These are phyloP conservation scores for Ectobius pallidus DNA, from an alignment of 2,888 invertebrate genomes.

Conservation along the genomic window DNA sequence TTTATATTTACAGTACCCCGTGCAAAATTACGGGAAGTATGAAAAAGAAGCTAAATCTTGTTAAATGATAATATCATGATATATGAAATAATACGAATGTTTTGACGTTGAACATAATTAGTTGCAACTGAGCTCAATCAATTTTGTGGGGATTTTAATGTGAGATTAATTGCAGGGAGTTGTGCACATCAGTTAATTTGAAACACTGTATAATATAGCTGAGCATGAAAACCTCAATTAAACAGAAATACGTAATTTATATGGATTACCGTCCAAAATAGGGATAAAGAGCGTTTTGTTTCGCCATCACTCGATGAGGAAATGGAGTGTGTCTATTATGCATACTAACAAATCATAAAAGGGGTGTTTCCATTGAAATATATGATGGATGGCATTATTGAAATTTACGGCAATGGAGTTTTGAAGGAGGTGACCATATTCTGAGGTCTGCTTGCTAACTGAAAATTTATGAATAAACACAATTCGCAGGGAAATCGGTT, in stretches of 20 bases:
- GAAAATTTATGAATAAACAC: too few relatives aligned
- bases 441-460: too few relatives aligned
- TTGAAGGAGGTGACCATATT: too few relatives aligned
- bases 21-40: too few relatives aligned
- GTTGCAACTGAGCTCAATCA: background rate
- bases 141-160: conserved; percentile 14
- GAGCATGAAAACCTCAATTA: background rate
- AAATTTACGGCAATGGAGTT: too few relatives aligned
- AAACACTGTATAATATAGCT: conserved; percentile 4
- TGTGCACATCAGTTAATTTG: conserved; percentile 9
- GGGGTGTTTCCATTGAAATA: background rate
- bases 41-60: too few relatives aligned
- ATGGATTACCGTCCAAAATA: conserved; percentile 7
- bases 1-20: too few relatives aligned
- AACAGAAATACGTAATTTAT: conserved; percentile 16
- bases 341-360: background rate
- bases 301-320: background rate
- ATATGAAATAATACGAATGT: too few relatives aligned
- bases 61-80: too few relatives aligned
- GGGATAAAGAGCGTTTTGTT: conserved; percentile 14
- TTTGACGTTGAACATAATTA: background rate
- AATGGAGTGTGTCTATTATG: background rate
- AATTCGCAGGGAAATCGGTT: too few relatives aligned
- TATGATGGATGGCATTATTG: background rate
- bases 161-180: conserved; percentile 6